phyloP scores from a whole-genome alignment of 2,113 vertebrate genomes.

The Corvus cornix region DNA sequence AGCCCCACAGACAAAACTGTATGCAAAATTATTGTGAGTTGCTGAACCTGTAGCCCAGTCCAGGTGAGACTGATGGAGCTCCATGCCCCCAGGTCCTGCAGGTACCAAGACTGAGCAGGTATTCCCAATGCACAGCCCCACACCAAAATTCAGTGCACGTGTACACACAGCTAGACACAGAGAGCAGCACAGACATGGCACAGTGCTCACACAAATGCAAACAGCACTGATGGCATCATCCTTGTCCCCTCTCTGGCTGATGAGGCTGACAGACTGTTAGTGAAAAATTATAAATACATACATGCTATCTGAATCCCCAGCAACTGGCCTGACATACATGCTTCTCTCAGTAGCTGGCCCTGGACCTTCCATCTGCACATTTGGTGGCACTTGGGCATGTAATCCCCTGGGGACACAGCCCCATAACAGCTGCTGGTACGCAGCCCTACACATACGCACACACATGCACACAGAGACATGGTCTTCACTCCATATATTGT shows the following conservation, averaged over 20 bases:
- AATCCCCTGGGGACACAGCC: not conserved
- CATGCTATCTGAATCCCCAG: not conserved
- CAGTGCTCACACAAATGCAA: not conserved
- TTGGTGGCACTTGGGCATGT: not conserved
- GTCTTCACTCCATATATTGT: not conserved
- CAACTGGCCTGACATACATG: not conserved
- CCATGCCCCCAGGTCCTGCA: not conserved
- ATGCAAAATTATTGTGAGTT: not conserved
- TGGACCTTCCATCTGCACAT: not conserved
- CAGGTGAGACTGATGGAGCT: not conserved
- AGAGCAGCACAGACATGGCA: not conserved
- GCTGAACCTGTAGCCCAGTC: not conserved
- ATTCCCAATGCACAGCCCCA: not conserved
- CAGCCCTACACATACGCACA: not conserved
- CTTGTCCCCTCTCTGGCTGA: not conserved
- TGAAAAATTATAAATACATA: not conserved
- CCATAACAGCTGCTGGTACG: not conserved
- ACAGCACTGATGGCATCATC: not conserved
- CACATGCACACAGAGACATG: too few relatives aligned
- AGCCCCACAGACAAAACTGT: not conserved
- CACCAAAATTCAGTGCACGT: fast-evolving
- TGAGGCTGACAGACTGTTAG: not conserved
- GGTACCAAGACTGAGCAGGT: not conserved
- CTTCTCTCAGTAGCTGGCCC: not conserved
- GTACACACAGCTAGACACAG: not conserved